Evolutionary conservation across 2,113 vertebrate genomes (phyloP).

Genomic region (Hemibagrus wyckioides): DNA sequence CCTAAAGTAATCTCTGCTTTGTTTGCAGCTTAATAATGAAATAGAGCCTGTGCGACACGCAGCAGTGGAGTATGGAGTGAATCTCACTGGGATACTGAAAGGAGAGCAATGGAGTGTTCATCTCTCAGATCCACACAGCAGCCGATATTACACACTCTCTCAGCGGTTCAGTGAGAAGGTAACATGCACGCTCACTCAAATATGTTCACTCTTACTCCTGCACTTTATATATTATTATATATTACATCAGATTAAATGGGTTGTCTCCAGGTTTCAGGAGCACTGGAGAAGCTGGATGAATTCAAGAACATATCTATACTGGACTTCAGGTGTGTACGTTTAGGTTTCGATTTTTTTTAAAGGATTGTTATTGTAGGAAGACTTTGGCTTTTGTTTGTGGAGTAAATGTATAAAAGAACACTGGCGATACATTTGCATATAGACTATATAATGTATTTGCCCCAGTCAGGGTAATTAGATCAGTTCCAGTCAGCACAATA

Average conservation of each 20-base stretch:
- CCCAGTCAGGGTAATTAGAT: not conserved
- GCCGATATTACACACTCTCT: slow-evolving; percentile 70
- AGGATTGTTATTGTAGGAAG: not conserved
- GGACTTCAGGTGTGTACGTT: slow-evolving; percentile 83
- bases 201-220: not conserved
- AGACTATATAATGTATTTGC: not conserved
- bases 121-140: slow-evolving; percentile 74
- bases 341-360: slow-evolving; percentile 27
- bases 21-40: slow-evolving; percentile 83
- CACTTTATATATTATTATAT: not conserved
- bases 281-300: slow-evolving; percentile 83
- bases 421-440: not conserved
- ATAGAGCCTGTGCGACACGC: slow-evolving; percentile 71
- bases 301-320: slow-evolving; percentile 81
- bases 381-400: not conserved
- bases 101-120: slow-evolving; percentile 76
- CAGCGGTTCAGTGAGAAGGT: slow-evolving; percentile 84
- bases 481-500: not conserved
- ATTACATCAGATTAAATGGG: slow-evolving; percentile 24
- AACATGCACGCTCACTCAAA: slow-evolving; percentile 14
- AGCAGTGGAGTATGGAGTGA: slow-evolving; percentile 79
- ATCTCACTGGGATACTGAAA: slow-evolving; percentile 81
- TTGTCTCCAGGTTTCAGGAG: slow-evolving; percentile 78
- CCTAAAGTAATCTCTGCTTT: not conserved
- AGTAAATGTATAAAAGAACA: not conserved